Base-by-base conservation (phyloP, 2,113 vertebrate genomes). In the Larimichthys crocea region DNA sequence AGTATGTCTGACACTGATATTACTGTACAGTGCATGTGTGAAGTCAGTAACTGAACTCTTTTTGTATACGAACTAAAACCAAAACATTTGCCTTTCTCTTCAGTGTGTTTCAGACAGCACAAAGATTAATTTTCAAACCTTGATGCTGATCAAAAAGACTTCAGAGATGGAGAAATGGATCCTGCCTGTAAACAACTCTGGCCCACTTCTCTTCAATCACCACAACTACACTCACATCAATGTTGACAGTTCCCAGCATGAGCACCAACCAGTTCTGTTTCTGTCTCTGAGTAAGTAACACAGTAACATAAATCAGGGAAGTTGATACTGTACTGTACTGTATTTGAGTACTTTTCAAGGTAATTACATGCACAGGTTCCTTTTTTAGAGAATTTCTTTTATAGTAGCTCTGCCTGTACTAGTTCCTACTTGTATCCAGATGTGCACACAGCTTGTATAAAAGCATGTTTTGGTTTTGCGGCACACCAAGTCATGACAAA, bases 191-290 rank as follows among this genome's bases (percentile, higher is more conserved):
- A 16, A 42, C 0, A 44, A 14, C 0, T 64, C 64, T 0, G 50
- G 42, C 1, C 84, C 93, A 3, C 49, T 95, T 60, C 26, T 94
- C n/a, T 60, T 89, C 4, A 89, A 60, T 8, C 82, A 73, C 24
- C 88, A 70, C 68, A 78, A n/a, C 16, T 96, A 95, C 85, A 94
- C 89, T 2, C 90, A 86, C 74, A 91, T 96, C 67, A 44, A 46
- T 1, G 90, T 86, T 0, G 86, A 94, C 60, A 10, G 10, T 5
- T 60, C 83, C 12, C 10, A 0, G 3, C 3, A 15, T 10, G 0
- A 0, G 0, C 0, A n/a, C 12, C 35, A 63, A 10, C 42, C 42
- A 0, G 79, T 96, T 16, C 82, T 96, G n/a, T 89, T 94, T 20
- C 85, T 96, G 31, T 76, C 91, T 14, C 62, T 93, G 10, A 64